Conservation (phyloP, 2,797 vertebrate species). For the Pogoniulus pusillus region DNA sequence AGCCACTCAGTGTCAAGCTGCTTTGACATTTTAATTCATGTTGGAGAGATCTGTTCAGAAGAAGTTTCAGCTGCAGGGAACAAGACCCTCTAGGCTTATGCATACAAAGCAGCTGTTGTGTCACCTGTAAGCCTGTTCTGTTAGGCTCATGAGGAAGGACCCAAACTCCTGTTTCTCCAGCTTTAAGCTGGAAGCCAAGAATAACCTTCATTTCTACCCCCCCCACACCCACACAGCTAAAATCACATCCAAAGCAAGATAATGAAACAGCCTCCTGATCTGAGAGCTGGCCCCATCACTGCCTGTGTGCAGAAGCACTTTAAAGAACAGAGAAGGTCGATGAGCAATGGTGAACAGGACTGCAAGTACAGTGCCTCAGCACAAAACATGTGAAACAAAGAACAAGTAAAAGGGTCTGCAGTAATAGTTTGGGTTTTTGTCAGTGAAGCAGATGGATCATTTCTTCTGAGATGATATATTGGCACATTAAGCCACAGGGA, state of each 20-base stretch:
- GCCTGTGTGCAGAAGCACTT: background rate
- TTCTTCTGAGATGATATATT: background rate
- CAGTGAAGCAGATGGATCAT: background rate
- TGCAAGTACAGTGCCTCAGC: background rate
- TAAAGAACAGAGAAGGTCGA: background rate
- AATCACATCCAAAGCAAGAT: background rate
- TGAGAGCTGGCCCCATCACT: background rate
- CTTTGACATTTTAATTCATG: background rate
- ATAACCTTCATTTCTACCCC: background rate
- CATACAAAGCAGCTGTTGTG: conserved; percentile 28
- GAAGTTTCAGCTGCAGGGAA: conserved; percentile 23
- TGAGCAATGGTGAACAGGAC: background rate
- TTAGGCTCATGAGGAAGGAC: background rate
- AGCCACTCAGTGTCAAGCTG: conserved; percentile 26
- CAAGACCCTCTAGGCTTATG: conserved; percentile 18
- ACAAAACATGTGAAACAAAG: background rate
- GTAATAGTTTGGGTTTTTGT: background rate
- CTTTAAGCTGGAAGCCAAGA: conserved; percentile 12
- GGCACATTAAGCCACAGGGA: background rate
- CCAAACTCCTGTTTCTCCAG: background rate
- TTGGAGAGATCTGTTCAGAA: conserved; percentile 9
- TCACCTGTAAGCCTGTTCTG: background rate
- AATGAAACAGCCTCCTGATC: background rate
- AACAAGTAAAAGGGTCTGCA: background rate
- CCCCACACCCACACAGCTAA: background rate